These are phyloP conservation scores for Platysteira castanea DNA, from an alignment of 2,113 vertebrate species.

Conservation along the genomic window DNA sequence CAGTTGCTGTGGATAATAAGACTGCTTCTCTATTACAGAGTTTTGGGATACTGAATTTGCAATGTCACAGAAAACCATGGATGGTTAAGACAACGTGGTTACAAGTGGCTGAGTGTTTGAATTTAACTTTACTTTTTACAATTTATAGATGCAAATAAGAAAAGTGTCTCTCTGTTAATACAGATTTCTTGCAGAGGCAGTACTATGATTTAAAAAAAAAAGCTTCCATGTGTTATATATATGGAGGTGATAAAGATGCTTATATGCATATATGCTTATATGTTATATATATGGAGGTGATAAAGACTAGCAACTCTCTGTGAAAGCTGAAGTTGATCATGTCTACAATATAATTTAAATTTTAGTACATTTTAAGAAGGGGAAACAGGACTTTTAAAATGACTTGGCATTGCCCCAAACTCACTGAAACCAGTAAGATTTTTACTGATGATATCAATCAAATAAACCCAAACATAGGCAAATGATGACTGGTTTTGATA, in stretches of 20 bases:
- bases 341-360: background rate
- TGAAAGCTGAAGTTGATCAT: background rate
- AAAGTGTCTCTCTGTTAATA: background rate
- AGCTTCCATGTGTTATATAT: background rate
- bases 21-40: background rate
- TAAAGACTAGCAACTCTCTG: background rate
- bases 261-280: no score
- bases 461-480: background rate
- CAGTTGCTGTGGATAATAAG: background rate
- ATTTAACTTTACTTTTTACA: background rate
- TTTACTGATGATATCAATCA: background rate
- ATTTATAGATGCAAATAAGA: background rate
- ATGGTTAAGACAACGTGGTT: background rate
- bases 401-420: background rate
- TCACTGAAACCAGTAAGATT: background rate
- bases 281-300: background rate
- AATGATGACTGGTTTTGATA: background rate
- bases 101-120: fast-evolving
- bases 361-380: background rate
- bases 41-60: background rate
- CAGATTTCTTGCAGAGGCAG: background rate
- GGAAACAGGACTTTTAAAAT: background rate
- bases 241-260: background rate
- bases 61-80: background rate
- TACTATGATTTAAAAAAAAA: background rate